Conservation (phyloP, 1,140 invertebrate species). For the Cherax destructor region DNA sequence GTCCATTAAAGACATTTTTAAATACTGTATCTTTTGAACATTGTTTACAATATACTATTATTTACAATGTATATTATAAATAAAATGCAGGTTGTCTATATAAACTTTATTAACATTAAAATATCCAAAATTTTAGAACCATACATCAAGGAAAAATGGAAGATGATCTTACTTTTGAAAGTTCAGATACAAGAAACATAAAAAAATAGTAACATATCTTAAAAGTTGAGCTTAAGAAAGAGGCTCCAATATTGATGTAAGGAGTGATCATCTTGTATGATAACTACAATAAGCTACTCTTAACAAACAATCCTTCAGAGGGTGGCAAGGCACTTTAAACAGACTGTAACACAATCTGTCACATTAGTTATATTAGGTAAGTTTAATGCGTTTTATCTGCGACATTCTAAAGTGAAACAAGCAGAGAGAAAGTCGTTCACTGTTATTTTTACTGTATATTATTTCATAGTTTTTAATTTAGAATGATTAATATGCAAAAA, state of each 20-base stretch:
- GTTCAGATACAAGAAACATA: slow-evolving; percentile 28
- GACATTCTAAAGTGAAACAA: neutral
- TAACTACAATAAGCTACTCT: slow-evolving; percentile 52
- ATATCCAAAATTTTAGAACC: slow-evolving; percentile 56
- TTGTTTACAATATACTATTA: too few species aligned
- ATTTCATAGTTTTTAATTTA: neutral
- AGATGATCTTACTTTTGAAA: slow-evolving; percentile 19
- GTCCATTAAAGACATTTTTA: too few species aligned
- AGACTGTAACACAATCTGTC: slow-evolving; percentile 23
- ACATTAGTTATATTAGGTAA: neutral
- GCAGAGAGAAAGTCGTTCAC: neutral
- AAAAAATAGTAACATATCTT: neutral
- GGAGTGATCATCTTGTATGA: slow-evolving; percentile 29
- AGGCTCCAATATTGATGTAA: neutral
- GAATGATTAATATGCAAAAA: too few species aligned
- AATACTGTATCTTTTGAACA: too few species aligned
- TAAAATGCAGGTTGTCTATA: slow-evolving; percentile 25
- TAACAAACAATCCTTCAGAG: slow-evolving; percentile 61
- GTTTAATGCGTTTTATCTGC: slow-evolving; percentile 15
- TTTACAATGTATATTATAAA: neutral
- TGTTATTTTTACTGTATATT: slow-evolving; percentile 4
- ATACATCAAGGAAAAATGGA: slow-evolving; percentile 33
- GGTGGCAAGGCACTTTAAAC: slow-evolving; percentile 60
- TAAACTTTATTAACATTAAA: slow-evolving; percentile 64
- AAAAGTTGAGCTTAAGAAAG: slow-evolving; percentile 20